Conservation (phyloP, 2,888 invertebrate species). For the Agriopis marginaria region DNA sequence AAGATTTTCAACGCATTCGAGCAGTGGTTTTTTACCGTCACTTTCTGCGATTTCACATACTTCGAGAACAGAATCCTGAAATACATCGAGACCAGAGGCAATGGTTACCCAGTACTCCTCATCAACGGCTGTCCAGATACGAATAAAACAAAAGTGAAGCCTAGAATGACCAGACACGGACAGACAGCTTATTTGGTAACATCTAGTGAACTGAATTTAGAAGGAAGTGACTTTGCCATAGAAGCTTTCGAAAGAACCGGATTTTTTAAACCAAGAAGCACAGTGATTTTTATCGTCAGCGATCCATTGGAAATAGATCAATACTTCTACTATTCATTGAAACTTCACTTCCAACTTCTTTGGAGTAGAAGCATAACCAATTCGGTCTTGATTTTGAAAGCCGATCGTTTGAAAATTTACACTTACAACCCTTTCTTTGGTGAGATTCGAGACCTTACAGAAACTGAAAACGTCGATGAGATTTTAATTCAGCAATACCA, state of each 20-base stretch:
- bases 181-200: conserved; percentile 76
- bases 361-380: conserved; percentile 85
- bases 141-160: conserved; percentile 67
- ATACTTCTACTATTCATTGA: conserved; percentile 73
- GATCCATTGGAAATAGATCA: conserved; percentile 62
- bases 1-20: conserved; percentile 75
- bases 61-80: conserved; percentile 79
- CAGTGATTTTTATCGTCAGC: conserved; percentile 76
- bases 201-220: conserved; percentile 64
- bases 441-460: conserved; percentile 71
- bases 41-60: conserved; percentile 79
- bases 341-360: conserved; percentile 78
- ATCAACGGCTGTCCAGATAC: conserved; percentile 71
- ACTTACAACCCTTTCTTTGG: conserved; percentile 82
- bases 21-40: conserved; percentile 79
- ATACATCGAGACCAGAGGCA: conserved; percentile 71
- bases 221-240: conserved; percentile 68
- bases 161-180: conserved; percentile 75
- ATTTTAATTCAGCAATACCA: conserved; percentile 65
- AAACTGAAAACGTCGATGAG: conserved; percentile 66
- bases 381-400: conserved; percentile 71
- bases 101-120: conserved; percentile 76
- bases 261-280: conserved; percentile 75
- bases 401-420: conserved; percentile 73
- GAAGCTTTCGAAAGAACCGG: conserved; percentile 71